Base-by-base conservation (phyloP, 2,797 vertebrate species). In the Zenarchopterus dispar region DNA sequence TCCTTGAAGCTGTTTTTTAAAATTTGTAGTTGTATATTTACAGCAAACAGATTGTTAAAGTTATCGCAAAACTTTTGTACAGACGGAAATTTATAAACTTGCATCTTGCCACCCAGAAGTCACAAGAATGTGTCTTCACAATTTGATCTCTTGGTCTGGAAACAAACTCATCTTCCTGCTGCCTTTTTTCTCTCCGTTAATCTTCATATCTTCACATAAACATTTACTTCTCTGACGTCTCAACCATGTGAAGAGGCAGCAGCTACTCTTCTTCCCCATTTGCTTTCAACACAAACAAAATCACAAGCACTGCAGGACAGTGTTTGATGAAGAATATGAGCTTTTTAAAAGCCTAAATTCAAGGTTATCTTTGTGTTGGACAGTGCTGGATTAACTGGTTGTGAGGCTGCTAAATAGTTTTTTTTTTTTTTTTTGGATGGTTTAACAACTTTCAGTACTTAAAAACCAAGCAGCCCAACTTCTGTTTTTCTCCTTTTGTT, bases 291-390 rank as follows among this genome's bases (percentile, higher is more conserved):
- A 43, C 21, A 36, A 74, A 49, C 36, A 0, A 4, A 46, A 17
- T 24, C 36, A 39, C 36, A 15, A 15, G 36, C 36, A 39, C 36
- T 39, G 36, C 36, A 15, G 36, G 36, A 39, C 36, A 39, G 36
- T 22, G 75, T 69, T 61, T 62, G 59, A 55, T 23, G 50, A 19
- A 39, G 36, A 13, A 15, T 36, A 36, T 56, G 84, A 63, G 67
- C 73, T 57, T 2, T 78, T 74, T 71, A 70, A 72, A 75, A 47
- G 0, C 10, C 26, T 21, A 22, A 50, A 70, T 63, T 71, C 24
- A 51, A 79, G 57, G 72, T 75, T 75, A 57, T 75, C 18, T 57
- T 46, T 33, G 9, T 66, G 45, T 61, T 75, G 46, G 24, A 59
- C 49, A 23, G 65, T 53, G 51, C 43, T 59, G 24, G 64, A 54